phyloP scores from a whole-genome alignment of 2,797 vertebrate species.

The Leucoraja ocellata region DNA sequence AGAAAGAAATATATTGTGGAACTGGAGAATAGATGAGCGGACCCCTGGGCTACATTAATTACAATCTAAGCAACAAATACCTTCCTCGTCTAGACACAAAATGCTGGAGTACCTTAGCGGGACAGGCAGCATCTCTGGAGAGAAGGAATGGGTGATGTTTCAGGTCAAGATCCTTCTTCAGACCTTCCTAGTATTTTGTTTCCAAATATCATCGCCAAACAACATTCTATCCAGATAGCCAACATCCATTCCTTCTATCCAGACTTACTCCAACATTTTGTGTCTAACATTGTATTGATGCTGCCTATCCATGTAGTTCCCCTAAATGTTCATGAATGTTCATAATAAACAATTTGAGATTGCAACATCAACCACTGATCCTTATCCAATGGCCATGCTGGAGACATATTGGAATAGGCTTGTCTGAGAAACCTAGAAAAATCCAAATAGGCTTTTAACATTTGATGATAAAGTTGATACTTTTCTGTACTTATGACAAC shows the following conservation, averaged over 20 bases:
- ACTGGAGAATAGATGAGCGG: neutral
- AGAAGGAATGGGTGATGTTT: too few species aligned
- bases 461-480: neutral
- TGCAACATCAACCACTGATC: neutral
- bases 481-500: neutral
- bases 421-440: neutral
- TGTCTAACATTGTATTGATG: too few species aligned
- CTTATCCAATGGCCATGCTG: neutral
- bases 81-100: neutral
- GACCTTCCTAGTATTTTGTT: too few species aligned
- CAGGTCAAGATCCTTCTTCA: too few species aligned
- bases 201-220: too few species aligned
- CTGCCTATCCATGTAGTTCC: neutral
- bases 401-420: neutral
- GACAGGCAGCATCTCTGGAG: too few species aligned
- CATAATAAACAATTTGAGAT: neutral
- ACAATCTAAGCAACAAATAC: neutral
- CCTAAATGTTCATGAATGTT: neutral
- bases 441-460: neutral
- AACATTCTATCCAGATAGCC: too few species aligned
- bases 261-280: too few species aligned
- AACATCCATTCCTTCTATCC: too few species aligned
- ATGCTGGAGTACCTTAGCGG: too few species aligned
- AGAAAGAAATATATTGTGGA: neutral
- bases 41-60: neutral